Percentiles rank a stretch among this genome's conserved stretches.
phyloP scores from a whole-genome alignment of 2,113 vertebrate species.

The Amazona vittata region DNA sequence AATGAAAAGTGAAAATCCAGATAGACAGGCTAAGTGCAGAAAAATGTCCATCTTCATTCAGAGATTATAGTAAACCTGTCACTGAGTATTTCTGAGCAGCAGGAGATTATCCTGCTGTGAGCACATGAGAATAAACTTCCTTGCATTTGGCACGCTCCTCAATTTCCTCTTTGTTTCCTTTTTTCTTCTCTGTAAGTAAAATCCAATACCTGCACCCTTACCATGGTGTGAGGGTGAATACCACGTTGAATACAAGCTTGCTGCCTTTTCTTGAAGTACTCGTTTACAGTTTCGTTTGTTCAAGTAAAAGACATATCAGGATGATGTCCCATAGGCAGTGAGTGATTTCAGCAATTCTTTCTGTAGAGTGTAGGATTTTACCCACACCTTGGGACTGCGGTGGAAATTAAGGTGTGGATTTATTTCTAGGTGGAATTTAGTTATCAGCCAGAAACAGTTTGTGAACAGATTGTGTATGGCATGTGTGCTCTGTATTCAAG shows the following conservation, averaged over 20 bases:
- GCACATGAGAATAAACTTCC: background rate
- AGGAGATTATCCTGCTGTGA: background rate
- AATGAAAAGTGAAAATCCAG: conserved; percentile 29
- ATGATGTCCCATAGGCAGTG: background rate
- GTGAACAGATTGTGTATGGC: background rate
- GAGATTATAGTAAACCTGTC: background rate
- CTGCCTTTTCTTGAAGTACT: background rate
- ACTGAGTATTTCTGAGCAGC: background rate
- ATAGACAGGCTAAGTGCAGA: background rate
- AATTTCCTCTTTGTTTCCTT: background rate
- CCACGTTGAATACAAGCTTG: background rate
- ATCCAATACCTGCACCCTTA: fast-evolving
- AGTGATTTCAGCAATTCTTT: background rate
- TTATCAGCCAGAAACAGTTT: background rate
- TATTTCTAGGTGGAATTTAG: background rate
- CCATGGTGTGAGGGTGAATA: fast-evolving
- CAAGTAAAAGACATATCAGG: fast-evolving
- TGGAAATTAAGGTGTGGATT: background rate
- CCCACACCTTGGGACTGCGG: no score
- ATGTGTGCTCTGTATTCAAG: fast-evolving
- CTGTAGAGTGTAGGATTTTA: background rate
- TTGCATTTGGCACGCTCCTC: background rate
- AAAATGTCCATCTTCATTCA: background rate
- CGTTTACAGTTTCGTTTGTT: fast-evolving
- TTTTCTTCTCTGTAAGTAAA: background rate